Evolutionary conservation across 2,797 vertebrate species (phyloP).

Genomic region (Labroides dimidiatus): DNA sequence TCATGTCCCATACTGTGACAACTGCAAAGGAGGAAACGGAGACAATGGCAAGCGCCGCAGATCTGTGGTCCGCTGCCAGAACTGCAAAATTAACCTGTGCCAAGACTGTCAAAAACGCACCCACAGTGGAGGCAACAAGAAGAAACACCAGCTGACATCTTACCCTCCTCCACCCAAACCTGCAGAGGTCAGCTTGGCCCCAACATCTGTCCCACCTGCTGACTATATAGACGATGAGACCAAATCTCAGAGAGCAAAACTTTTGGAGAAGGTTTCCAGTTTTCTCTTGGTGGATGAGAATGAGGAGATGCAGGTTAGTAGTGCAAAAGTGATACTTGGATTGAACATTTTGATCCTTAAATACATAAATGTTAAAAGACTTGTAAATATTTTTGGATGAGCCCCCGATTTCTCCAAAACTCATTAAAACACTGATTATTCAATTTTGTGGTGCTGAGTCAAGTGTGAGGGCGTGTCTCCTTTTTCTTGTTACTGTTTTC

Average conservation of each 20-base stretch:
- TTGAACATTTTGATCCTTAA: not conserved
- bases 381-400: too few relatives aligned
- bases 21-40: conserved; percentile 89
- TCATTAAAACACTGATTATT: too few relatives aligned
- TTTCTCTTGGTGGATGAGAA: conserved; percentile 97
- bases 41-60: conserved; percentile 82
- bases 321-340: not conserved
- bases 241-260: conserved; percentile 85
- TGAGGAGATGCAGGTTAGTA: conserved; percentile 95
- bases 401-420: too few relatives aligned
- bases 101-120: conserved; percentile 96
- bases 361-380: too few relatives aligned
- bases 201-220: conserved; percentile 29
- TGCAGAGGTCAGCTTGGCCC: conserved; percentile 75
- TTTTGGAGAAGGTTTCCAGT: conserved; percentile 90
- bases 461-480: too few relatives aligned
- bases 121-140: conserved; percentile 93
- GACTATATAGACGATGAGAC: conserved; percentile 75
- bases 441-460: too few relatives aligned
- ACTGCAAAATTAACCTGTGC: conserved; percentile 95
- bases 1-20: conserved; percentile 93
- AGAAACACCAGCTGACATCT: conserved; percentile 90
- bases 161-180: conserved; percentile 86
- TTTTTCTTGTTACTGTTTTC: too few relatives aligned
- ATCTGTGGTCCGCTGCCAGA: conserved; percentile 92